Base-by-base conservation (phyloP, 2,113 vertebrate species). In the Melanotaenia duboulayi region DNA sequence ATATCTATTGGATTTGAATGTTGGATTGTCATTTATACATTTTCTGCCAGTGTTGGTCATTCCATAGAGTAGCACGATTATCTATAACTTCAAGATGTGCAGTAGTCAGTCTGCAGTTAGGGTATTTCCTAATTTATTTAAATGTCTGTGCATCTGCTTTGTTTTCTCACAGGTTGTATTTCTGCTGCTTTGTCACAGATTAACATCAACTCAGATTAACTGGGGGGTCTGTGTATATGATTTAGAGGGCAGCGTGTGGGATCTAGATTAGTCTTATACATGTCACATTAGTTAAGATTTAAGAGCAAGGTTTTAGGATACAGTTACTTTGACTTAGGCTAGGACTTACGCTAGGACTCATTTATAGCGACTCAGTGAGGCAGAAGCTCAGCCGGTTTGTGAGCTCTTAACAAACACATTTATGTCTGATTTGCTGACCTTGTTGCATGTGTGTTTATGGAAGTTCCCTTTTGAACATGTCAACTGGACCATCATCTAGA, bases 181-280 rank as follows among this genome's bases (percentile, higher is more conserved):
- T 17, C 25, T 66, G 56, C 28, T 23, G 12, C n/a, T 2, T 11
- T n/a, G 17, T 39, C 46, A 59, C 37, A 54, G 63, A 72, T 73
- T 40, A 68, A 10, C 59, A 49, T 54, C 19, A 13, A 40, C 24
- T 66, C 35, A 68, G 70, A 75, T 72, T 59, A 77, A 48, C 46
- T 42, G 16, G 25, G 74, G n/a, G 58, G 68, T 68, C 55, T 37
- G 6, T 62, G 51, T 16, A 12, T 70, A 65, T 37, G 56, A 59
- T 8, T 58, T 37, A 22, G 24, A 59, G 80, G 80, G 54, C 58
- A 62, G 3, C 11, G 52, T 51, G 49, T 60, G 28, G 16, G 44
- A 19, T 14, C 62, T 55, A 61, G 52, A 58, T 76, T 63, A 79
- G 72, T 59, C 40, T 72, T 52, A 80, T 77, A 80, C 71, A 81